These are phyloP conservation scores for Dallia pectoralis DNA, from an alignment of 2,797 vertebrate species.

Conservation along the genomic window DNA sequence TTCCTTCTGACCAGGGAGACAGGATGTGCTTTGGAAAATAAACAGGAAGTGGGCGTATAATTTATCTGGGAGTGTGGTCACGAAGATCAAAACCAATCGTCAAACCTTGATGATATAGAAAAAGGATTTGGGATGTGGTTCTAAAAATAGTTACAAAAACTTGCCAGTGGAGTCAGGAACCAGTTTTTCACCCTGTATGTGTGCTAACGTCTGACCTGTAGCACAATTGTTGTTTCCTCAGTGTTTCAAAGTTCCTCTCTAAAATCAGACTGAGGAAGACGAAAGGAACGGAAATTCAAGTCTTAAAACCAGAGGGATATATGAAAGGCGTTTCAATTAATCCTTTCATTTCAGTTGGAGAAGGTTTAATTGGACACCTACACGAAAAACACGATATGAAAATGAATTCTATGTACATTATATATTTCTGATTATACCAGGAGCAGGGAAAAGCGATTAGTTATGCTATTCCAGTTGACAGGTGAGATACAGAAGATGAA, in stretches of 20 bases:
- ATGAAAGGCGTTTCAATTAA: conserved; percentile 35
- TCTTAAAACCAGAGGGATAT: conserved; percentile 34
- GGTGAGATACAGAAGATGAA: not conserved
- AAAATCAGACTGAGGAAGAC: conserved; percentile 26
- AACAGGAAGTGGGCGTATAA: conserved; percentile 74
- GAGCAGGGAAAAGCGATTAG: not conserved
- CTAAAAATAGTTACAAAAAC: conserved; percentile 65
- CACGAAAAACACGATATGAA: conserved; percentile 47
- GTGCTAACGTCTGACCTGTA: conserved; percentile 42
- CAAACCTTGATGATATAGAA: conserved; percentile 53
- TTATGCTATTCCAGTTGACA: not conserved
- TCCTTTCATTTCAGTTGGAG: conserved; percentile 35
- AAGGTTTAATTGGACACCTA: conserved; percentile 51
- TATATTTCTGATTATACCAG: not conserved
- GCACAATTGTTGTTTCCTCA: conserved; percentile 40
- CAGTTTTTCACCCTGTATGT: conserved; percentile 46
- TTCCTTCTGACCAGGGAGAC: conserved; percentile 51
- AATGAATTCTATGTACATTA: conserved; percentile 38
- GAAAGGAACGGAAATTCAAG: conserved; percentile 7
- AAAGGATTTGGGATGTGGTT: conserved; percentile 61
- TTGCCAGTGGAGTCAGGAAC: conserved; percentile 51
- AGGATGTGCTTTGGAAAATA: conserved; percentile 46
- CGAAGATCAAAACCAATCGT: conserved; percentile 58
- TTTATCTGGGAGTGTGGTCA: conserved; percentile 53
- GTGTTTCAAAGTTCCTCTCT: conserved; percentile 34